phyloP scores from a whole-genome alignment of 2,113 vertebrate species.

The Seriola aureovittata region DNA sequence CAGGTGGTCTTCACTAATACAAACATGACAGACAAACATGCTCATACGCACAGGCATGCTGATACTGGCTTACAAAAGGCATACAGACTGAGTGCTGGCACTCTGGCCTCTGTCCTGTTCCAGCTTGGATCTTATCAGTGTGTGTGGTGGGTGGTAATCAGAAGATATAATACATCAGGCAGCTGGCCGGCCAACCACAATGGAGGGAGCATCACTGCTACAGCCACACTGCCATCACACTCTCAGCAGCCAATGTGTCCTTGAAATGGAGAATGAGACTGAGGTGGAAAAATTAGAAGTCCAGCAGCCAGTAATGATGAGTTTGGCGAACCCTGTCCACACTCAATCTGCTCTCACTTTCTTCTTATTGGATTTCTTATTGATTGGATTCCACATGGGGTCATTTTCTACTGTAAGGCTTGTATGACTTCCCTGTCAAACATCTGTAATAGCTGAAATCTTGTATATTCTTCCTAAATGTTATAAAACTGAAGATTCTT shows the following conservation, averaged over 20 bases:
- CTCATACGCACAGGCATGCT: constrained; percentile 38
- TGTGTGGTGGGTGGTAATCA: constrained; percentile 80
- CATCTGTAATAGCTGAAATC: background rate
- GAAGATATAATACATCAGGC: constrained; percentile 81
- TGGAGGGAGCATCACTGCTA: constrained; percentile 46
- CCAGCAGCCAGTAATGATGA: constrained; percentile 59
- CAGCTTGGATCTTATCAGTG: constrained; percentile 79
- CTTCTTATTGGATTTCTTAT: constrained; percentile 10
- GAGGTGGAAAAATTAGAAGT: constrained; percentile 64
- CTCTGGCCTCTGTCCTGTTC: constrained; percentile 64
- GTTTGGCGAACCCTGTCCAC: constrained; percentile 62
- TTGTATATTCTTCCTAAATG: background rate
- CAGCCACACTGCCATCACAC: constrained; percentile 47
- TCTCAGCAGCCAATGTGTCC: constrained; percentile 64
- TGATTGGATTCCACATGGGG: constrained; percentile 56
- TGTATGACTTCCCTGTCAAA: background rate
- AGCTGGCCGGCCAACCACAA: constrained; percentile 53
- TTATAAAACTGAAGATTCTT: background rate
- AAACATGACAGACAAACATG: constrained; percentile 30
- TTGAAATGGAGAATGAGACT: constrained; percentile 73
- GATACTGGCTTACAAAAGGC: constrained; percentile 51
- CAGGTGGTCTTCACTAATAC: constrained; percentile 21
- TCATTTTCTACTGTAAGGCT: constrained; percentile 27
- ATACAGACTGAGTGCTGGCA: constrained; percentile 56
- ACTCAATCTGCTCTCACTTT: constrained; percentile 38